Evolutionary conservation across 2,113 vertebrate species (phyloP), one percentile per base, ranked within the genome.

Genomic region (Lamprotornis superbus): DNA sequence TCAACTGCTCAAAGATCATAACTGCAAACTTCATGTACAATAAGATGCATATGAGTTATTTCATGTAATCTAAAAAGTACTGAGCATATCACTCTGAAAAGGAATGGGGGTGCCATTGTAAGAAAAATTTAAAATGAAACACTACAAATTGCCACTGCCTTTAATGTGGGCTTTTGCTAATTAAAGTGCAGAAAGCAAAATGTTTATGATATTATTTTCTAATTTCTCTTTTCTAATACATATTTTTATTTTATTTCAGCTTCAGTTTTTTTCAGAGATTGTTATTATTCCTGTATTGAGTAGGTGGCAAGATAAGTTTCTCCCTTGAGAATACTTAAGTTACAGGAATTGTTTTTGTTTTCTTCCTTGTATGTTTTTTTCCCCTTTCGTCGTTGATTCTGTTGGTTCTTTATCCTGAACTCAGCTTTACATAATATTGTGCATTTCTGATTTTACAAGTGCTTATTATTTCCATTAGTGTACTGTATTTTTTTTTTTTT

Each of bases 81-180:
- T 71, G 27, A 71, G 39, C 2, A 28, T 42, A 59, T 33, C 3
- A 31, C 11, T 64, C 12, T 31, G 53, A 76, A 92, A 89, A 71
- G 15, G 13, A 69, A 59, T 23, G 12, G 5, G 7, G 7, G 59
- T 70, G 3, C 11, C 60, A 16, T 3, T 42, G 6, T 30, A 70
- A 56, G 4, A 74, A 74, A 83, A 46, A 2, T 5, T 11, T 9
- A 16, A 78, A 46, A 27, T 16, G 3, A 39, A 5, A 0, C 13
- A 18, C 28, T 3, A 2, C 44, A 44, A 49, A 76, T 44, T 7
- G 1, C 19, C 6, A 10, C 39, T 73, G 25, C 2, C 1, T 68
- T 88, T 57, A 85, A 33, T 31, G 35, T 2, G 1, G 5, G 1
- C 4, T 49, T 94, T 80, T 17, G 73, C 7, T 42, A 88, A 63